Conservation (phyloP, 2,113 vertebrate genomes). For the Oceanodroma tethys region DNA sequence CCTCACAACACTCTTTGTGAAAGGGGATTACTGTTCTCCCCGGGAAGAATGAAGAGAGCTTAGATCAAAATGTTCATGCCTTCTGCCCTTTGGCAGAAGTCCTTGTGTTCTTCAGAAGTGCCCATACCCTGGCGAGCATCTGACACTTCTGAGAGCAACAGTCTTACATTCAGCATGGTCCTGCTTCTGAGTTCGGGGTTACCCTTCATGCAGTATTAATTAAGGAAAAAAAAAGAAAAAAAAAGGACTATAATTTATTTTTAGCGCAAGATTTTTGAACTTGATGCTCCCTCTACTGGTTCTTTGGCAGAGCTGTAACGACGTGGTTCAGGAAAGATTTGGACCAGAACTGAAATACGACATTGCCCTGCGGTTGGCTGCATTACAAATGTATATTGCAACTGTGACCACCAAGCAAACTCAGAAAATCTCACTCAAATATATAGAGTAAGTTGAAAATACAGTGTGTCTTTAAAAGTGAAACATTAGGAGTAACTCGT, state of each 20-base stretch:
- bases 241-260: background rate
- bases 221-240: background rate
- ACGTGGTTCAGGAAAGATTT: constrained; percentile 94
- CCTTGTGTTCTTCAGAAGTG: background rate
- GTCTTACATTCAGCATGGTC: background rate
- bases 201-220: background rate
- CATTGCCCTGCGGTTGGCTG: constrained; percentile 90
- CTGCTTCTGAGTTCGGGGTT: background rate
- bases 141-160: background rate
- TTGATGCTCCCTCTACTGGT: constrained; percentile 76
- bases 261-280: constrained; percentile 17
- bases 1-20: background rate
- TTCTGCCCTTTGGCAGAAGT: background rate
- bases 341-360: constrained; percentile 97
- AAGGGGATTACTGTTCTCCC: background rate
- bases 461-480: background rate
- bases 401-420: constrained; percentile 95
- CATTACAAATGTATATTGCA: constrained; percentile 96
- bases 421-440: constrained; percentile 97
- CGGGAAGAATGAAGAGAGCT: background rate
- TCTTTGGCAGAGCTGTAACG: constrained; percentile 90
- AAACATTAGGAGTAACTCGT: background rate
- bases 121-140: background rate
- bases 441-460: constrained; percentile 90
- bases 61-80: background rate